Percentiles rank a stretch among this genome's conserved stretches.
Evolutionary conservation across 2,888 invertebrate species (phyloP).

Genomic region (Dermolepida albohirtum): DNA sequence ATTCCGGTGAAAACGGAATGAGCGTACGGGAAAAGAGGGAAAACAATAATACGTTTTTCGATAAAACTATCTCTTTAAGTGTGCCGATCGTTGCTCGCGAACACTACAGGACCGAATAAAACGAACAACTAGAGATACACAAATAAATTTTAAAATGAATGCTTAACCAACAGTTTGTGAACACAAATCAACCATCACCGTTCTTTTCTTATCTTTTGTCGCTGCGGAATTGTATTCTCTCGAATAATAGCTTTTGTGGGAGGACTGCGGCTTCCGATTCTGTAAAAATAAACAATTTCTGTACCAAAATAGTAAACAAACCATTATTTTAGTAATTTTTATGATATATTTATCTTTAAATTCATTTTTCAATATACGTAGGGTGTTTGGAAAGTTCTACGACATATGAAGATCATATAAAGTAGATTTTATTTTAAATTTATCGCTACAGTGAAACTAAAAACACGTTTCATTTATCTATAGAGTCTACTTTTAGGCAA

Average conservation of each 20-base stretch:
- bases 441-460: too few species aligned
- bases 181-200: constrained; percentile 30
- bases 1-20: neutral
- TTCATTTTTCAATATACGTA: too few species aligned
- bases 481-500: too few species aligned
- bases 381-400: too few species aligned
- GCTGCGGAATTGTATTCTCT: constrained; percentile 22
- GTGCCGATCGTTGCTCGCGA: neutral
- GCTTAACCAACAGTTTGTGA: constrained; percentile 10
- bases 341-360: too few species aligned
- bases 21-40: constrained; percentile 6
- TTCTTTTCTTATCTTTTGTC: constrained; percentile 30
- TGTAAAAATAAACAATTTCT: neutral
- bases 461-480: too few species aligned
- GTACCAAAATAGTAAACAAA: too few species aligned
- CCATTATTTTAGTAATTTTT: too few species aligned
- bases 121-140: neutral
- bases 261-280: neutral
- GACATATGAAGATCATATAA: too few species aligned
- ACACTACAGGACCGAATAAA: neutral
- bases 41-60: constrained; percentile 20
- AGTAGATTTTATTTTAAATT: too few species aligned
- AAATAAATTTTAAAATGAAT: constrained; percentile 29
- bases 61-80: constrained; percentile 10
- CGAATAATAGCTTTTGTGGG: constrained; percentile 31